Evolutionary conservation across 1,140 invertebrate species (phyloP).

Genomic region (Musca vetustissima): DNA sequence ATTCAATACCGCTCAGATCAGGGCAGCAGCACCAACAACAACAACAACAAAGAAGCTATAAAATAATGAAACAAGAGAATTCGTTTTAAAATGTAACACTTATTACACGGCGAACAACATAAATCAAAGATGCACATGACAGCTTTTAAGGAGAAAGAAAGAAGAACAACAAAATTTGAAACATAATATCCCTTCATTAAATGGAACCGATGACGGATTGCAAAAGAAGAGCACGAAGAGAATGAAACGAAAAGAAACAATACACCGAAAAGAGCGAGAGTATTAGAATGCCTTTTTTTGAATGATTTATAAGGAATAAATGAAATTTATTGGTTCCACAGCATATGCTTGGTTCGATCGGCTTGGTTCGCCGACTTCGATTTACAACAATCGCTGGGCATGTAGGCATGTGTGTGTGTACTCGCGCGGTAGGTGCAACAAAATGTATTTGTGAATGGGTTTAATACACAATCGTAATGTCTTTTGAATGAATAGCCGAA

Average conservation of each 20-base stretch:
- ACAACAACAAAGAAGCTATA: slow-evolving; percentile 7
- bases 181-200: not conserved
- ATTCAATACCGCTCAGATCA: not conserved
- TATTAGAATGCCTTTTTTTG: slow-evolving; percentile 3
- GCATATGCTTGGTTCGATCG: too few relatives aligned
- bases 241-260: not conserved
- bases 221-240: not conserved
- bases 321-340: slow-evolving; percentile 4
- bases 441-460: too few relatives aligned
- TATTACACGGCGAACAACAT: slow-evolving; percentile 24
- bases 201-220: not conserved
- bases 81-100: slow-evolving; percentile 23
- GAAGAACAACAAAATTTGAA: not conserved
- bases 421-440: too few relatives aligned
- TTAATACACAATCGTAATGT: too few relatives aligned
- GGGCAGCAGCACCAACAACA: too few relatives aligned
- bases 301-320: slow-evolving; percentile 14
- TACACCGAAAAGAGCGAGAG: too few relatives aligned
- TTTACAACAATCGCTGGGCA: too few relatives aligned
- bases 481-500: too few relatives aligned
- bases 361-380: too few relatives aligned
- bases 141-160: not conserved
- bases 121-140: slow-evolving; percentile 25
- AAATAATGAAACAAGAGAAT: not conserved
- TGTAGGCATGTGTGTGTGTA: too few relatives aligned